Evolutionary conservation across 1,140 invertebrate species (phyloP).

Genomic region (Hestina assimilis): DNA sequence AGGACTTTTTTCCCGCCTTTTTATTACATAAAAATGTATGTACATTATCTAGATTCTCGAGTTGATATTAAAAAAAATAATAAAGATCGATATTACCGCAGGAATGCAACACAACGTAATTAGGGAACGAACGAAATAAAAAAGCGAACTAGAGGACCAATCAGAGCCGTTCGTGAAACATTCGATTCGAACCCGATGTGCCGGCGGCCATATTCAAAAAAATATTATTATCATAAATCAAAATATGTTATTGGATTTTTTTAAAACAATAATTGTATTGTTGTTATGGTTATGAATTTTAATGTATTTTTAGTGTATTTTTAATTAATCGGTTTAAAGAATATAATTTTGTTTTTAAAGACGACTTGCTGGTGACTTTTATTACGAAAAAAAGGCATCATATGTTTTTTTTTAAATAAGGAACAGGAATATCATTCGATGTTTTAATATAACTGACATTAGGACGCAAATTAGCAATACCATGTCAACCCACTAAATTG

Average conservation of each 20-base stretch:
- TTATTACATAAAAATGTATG: too few species aligned
- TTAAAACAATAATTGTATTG: conserved; percentile 55
- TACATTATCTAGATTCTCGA: background rate
- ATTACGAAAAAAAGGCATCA: too few species aligned
- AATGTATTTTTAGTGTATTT: conserved; percentile 38
- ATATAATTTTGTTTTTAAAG: too few species aligned
- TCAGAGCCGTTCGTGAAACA: conserved; percentile 44
- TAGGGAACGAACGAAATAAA: conserved; percentile 63
- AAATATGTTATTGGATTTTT: conserved; percentile 64
- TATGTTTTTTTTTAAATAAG: too few species aligned
- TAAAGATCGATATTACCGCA: conserved; percentile 37
- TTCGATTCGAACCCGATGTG: conserved; percentile 43
- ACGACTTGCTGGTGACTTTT: too few species aligned
- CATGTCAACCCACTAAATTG: too few species aligned
- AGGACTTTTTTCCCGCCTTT: too few species aligned
- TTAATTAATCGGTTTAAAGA: too few species aligned
- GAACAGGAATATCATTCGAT: too few species aligned
- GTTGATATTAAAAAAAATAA: conserved; percentile 35
- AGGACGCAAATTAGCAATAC: too few species aligned
- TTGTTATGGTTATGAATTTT: conserved; percentile 33
- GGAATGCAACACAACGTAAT: conserved; percentile 50
- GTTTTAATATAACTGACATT: too few species aligned
- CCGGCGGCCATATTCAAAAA: conserved; percentile 65
- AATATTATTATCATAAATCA: conserved; percentile 73
- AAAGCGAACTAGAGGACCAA: conserved; percentile 52